Evolutionary conservation across 35 echinoderm and acorn worm genomes (phyloP).

Genomic region (Lytechinus variegatus): DNA sequence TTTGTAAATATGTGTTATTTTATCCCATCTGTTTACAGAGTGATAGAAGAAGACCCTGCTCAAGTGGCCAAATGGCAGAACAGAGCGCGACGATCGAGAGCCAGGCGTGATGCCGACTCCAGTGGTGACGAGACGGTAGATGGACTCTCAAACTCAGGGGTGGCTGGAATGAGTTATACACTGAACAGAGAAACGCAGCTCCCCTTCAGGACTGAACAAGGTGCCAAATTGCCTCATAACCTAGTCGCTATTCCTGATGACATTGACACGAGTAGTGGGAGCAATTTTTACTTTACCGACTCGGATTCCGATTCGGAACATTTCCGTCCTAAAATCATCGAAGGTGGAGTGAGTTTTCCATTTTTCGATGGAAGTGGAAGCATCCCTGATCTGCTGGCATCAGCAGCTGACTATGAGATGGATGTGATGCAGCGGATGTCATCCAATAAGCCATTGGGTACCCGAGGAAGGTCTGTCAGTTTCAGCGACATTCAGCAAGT

Average conservation of each 20-base stretch:
- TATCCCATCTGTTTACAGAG: neutral
- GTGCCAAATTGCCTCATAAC: neutral
- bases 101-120: neutral
- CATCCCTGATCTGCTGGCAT: constrained; percentile 21
- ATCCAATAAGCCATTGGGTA: neutral
- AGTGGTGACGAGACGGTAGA: neutral
- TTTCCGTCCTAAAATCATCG: constrained; percentile 34
- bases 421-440: constrained; percentile 20
- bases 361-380: constrained; percentile 1
- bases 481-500: constrained; percentile 47
- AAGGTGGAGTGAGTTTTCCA: constrained; percentile 40
- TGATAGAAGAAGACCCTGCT: neutral
- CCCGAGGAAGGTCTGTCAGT: constrained; percentile 22
- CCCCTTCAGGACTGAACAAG: neutral
- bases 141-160: neutral
- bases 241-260: constrained; percentile 12
- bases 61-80: constrained; percentile 22
- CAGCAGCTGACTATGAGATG: constrained; percentile 44
- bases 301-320: constrained; percentile 32
- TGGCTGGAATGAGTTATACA: constrained; percentile 25
- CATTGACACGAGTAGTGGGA: neutral
- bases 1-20: neutral
- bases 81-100: neutral
- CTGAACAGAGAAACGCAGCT: too few species aligned
- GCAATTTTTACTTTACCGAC: constrained; percentile 36